Conservation (phyloP, 2,113 vertebrate species). For the Anarrhichthys ocellatus region DNA sequence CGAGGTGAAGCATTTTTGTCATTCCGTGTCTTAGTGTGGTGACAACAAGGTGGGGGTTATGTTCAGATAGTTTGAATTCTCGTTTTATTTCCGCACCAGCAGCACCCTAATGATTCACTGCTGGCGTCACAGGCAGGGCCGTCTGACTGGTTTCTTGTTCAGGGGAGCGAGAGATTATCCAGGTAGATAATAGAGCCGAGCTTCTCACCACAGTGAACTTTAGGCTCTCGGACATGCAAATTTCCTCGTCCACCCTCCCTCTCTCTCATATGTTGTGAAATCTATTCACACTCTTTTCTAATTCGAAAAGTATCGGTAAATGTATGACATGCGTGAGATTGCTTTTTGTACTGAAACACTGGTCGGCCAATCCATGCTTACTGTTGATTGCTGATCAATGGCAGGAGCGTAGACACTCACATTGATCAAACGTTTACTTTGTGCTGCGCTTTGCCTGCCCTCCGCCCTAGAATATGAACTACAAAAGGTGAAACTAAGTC, state of each 20-base stretch:
- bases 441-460: not conserved
- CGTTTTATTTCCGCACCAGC: constrained; percentile 51
- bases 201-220: constrained; percentile 51
- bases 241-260: constrained; percentile 46
- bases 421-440: constrained; percentile 26
- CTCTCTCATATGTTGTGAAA: constrained; percentile 42
- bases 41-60: constrained; percentile 24
- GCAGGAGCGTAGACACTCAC: not conserved
- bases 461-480: not conserved
- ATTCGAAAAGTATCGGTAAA: constrained; percentile 21
- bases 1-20: constrained; percentile 49
- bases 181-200: constrained; percentile 37
- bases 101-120: constrained; percentile 72
- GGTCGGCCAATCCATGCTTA: not conserved
- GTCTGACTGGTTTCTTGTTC: constrained; percentile 76
- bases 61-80: constrained; percentile 77
- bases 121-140: constrained; percentile 39
- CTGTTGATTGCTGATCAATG: not conserved
- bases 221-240: constrained; percentile 34
- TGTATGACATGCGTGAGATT: constrained; percentile 9
- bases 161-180: constrained; percentile 32
- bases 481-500: not conserved
- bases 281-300: constrained; percentile 45
- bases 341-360: constrained; percentile 9
- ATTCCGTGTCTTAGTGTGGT: constrained; percentile 70